Percentiles rank a stretch among this genome's conserved stretches.
Conservation (phyloP, 2,888 invertebrate species). For the Onthophagus sagittarius region DNA sequence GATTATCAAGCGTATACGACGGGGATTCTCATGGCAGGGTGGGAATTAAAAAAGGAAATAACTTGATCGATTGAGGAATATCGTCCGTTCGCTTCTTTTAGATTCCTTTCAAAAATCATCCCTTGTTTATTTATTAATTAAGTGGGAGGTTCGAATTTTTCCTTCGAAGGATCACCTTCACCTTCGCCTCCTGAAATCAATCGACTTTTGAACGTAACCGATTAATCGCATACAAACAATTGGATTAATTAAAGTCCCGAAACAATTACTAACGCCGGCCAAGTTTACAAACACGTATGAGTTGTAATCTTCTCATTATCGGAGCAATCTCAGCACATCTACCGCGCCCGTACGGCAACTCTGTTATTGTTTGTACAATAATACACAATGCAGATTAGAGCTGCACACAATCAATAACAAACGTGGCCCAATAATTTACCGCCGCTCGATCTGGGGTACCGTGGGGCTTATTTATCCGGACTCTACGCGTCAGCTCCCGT, state of each 20-base stretch:
- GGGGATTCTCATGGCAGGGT: background rate
- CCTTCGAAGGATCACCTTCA: no score
- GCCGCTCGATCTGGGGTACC: conserved; percentile 25
- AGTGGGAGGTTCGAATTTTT: background rate
- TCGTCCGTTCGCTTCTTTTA: background rate
- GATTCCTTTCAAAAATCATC: background rate
- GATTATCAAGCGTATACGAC: background rate
- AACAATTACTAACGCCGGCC: conserved; percentile 19
- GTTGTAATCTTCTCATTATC: conserved; percentile 39
- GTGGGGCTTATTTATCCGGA: conserved; percentile 24
- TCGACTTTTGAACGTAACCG: background rate
- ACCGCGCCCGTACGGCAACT: conserved; percentile 30
- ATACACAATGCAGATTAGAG: conserved; percentile 38
- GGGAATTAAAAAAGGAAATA: background rate
- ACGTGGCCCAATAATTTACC: conserved; percentile 34
- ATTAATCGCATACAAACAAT: conserved; percentile 15
- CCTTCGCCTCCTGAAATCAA: background rate
- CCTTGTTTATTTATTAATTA: background rate
- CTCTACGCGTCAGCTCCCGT: background rate
- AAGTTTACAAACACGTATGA: conserved; percentile 28
- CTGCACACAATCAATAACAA: conserved; percentile 38
- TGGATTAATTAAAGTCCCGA: conserved; percentile 17
- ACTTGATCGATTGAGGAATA: background rate
- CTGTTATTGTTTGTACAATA: conserved; percentile 36
- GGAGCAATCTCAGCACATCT: conserved; percentile 35